Evolutionary conservation across 1,140 invertebrate species (phyloP).

Genomic region (Popillia japonica): DNA sequence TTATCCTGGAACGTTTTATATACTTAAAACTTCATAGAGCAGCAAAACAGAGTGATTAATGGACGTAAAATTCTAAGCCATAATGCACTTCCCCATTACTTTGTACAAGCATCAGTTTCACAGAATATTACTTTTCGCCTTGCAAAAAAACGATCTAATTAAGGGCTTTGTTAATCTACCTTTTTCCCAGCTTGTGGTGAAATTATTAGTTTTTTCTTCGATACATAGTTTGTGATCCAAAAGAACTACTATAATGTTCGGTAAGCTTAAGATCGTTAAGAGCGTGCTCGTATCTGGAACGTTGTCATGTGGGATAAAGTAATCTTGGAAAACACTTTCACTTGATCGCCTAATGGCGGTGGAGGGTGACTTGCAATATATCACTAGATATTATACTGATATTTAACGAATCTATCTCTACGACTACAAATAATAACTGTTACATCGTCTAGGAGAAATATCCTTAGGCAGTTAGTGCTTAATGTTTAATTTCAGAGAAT

Average conservation of each 20-base stretch:
- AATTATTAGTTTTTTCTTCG: slow-evolving; percentile 8
- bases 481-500: no score
- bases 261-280: slow-evolving; percentile 22
- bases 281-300: not conserved
- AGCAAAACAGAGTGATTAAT: not conserved
- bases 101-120: not conserved
- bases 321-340: slow-evolving; percentile 27
- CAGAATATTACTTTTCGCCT: slow-evolving; percentile 3
- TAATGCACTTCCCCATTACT: slow-evolving; percentile 16
- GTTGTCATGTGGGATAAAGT: slow-evolving; percentile 2
- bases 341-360: not conserved
- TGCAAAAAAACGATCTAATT: slow-evolving; percentile 19
- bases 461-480: no score
- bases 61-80: slow-evolving; percentile 1
- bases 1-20: not conserved
- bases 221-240: not conserved
- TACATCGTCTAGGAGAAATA: no score
- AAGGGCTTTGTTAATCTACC: slow-evolving; percentile 14
- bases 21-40: not conserved
- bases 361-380: slow-evolving; percentile 21
- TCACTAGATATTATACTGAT: not conserved
- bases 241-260: slow-evolving; percentile 13
- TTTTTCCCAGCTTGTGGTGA: not conserved
- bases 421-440: no score
- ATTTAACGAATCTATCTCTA: no score